phyloP scores from a whole-genome alignment of 1,140 invertebrate species.

The Cephus cinctus region DNA sequence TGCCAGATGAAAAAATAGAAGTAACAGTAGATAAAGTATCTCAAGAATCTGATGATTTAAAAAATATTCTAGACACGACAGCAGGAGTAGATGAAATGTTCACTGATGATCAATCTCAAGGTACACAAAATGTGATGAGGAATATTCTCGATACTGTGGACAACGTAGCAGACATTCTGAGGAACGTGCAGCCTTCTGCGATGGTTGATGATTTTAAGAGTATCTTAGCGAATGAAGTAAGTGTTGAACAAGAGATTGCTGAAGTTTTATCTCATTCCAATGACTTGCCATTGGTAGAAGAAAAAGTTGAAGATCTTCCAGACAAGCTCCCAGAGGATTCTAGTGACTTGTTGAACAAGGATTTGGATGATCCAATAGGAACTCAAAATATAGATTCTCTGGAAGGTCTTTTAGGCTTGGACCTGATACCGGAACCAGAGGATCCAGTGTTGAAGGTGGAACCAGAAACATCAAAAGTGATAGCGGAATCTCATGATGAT shows the following conservation, averaged over 20 bases:
- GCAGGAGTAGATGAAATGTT: slow-evolving; percentile 3
- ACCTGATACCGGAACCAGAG: slow-evolving; percentile 27
- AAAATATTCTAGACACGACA: background rate
- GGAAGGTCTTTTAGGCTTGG: slow-evolving; percentile 25
- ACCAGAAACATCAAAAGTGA: slow-evolving; percentile 10
- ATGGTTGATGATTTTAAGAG: slow-evolving; percentile 20
- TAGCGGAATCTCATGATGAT: background rate
- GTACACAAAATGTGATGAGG: slow-evolving; percentile 22
- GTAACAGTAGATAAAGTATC: background rate
- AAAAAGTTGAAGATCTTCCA: slow-evolving; percentile 13
- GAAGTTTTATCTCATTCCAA: slow-evolving; percentile 3
- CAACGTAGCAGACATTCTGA: background rate
- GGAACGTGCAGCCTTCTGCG: background rate
- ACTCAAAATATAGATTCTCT: slow-evolving; percentile 26
- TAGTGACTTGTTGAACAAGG: slow-evolving; percentile 16
- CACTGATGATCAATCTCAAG: slow-evolving; percentile 12
- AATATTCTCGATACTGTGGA: slow-evolving; percentile 21
- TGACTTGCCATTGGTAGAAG: slow-evolving; percentile 5
- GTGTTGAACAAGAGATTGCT: slow-evolving; percentile 11
- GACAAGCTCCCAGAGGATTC: slow-evolving; percentile 22
- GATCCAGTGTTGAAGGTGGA: slow-evolving; percentile 15
- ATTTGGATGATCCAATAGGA: slow-evolving; percentile 16
- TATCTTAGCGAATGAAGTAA: slow-evolving; percentile 20
- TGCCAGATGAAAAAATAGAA: too few species aligned
- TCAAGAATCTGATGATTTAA: background rate